Percentiles rank a stretch among this genome's conserved stretches.
Evolutionary conservation across 2,888 invertebrate species (phyloP).

Genomic region (Drosophila mercatorum): DNA sequence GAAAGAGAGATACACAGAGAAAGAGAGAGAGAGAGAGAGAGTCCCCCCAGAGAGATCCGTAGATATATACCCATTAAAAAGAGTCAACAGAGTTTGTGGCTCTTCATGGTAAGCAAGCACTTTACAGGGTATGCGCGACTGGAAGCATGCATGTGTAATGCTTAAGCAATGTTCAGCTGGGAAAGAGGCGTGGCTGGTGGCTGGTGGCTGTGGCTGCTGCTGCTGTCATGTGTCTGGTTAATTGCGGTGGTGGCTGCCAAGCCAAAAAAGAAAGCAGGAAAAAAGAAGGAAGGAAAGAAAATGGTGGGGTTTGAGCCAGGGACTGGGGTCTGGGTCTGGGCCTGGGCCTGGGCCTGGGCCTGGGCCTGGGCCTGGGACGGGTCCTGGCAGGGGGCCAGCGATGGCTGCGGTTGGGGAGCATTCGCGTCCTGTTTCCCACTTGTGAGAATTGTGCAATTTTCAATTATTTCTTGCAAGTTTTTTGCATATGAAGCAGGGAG

Average conservation of each 20-base stretch:
- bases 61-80: too few relatives aligned
- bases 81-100: too few relatives aligned
- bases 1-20: too few relatives aligned
- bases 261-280: constrained; percentile 3
- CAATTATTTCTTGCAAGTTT: constrained; percentile 77
- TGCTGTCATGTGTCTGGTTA: constrained; percentile 64
- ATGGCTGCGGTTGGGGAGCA: background rate
- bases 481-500: constrained; percentile 31
- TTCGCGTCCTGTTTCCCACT: constrained; percentile 71
- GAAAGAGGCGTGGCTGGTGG: constrained; percentile 29
- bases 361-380: too few relatives aligned
- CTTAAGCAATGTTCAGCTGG: constrained; percentile 24
- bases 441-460: constrained; percentile 83
- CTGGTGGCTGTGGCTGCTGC: constrained; percentile 24
- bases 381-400: background rate
- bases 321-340: too few relatives aligned
- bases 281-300: background rate
- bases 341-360: too few relatives aligned
- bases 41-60: too few relatives aligned
- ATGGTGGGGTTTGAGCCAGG: background rate
- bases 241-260: constrained; percentile 67
- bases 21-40: too few relatives aligned
- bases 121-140: constrained; percentile 40
- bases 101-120: too few relatives aligned
- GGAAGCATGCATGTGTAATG: constrained; percentile 14